Percentiles rank a stretch among this genome's conserved stretches.
phyloP scores from a whole-genome alignment of 2,888 invertebrate species.

The Teinopalpus imperialis region DNA sequence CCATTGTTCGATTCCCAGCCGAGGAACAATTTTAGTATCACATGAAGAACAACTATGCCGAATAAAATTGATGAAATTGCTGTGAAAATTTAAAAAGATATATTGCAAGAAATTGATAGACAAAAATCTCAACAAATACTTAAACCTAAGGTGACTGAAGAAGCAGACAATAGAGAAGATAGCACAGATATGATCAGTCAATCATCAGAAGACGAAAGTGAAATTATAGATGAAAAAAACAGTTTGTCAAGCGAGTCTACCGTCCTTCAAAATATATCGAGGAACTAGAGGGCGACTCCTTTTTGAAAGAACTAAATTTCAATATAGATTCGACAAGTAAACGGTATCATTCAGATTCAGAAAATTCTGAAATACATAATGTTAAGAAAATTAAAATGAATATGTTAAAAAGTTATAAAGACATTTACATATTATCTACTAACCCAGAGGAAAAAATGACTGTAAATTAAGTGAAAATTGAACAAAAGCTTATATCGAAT shows the following conservation, averaged over 20 bases:
- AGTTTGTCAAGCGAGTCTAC: background rate
- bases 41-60: no score
- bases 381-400: slow-evolving; percentile 27
- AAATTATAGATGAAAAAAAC: background rate
- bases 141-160: no score
- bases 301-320: no score
- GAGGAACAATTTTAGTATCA: no score
- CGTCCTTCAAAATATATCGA: slow-evolving; percentile 1
- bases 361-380: background rate
- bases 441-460: slow-evolving; percentile 31
- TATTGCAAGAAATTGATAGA: no score
- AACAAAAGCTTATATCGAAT: slow-evolving; percentile 39
- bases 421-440: slow-evolving; percentile 33
- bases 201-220: background rate
- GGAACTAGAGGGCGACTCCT: no score
- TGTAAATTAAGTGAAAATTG: slow-evolving; percentile 26
- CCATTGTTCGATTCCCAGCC: no score
- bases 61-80: no score
- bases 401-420: slow-evolving; percentile 19
- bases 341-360: slow-evolving; percentile 25
- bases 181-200: background rate
- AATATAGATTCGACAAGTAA: slow-evolving; percentile 22
- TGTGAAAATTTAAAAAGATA: no score
- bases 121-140: no score
- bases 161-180: no score